These are phyloP conservation scores for Scaeva pyrastri DNA, from an alignment of 2,888 invertebrate genomes.

Conservation along the genomic window DNA sequence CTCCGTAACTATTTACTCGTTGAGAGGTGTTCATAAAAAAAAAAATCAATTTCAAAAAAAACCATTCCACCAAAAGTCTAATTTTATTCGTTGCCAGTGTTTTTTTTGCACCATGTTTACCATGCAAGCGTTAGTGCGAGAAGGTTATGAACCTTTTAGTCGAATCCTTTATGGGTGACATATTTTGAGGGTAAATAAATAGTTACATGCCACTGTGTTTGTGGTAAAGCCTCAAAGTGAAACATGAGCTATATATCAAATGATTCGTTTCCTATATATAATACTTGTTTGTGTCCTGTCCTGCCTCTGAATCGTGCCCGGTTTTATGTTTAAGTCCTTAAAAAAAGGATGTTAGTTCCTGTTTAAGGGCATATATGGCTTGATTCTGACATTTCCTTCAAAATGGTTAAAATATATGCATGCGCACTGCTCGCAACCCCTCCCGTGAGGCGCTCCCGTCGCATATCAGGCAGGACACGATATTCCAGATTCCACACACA, in stretches of 20 bases:
- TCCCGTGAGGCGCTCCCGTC: not conserved
- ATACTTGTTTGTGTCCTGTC: not conserved
- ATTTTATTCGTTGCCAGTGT: constrained; percentile 25
- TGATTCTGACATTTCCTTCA: constrained; percentile 27
- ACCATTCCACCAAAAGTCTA: not conserved
- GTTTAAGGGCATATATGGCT: constrained; percentile 20
- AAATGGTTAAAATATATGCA: constrained; percentile 45
- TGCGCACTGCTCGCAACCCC: constrained; percentile 25
- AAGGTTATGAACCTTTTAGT: constrained; percentile 44
- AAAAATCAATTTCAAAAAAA: not conserved
- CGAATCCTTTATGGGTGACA: constrained; percentile 42
- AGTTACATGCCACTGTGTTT: constrained; percentile 40
- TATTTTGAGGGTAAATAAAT: constrained; percentile 38
- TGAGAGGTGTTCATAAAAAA: too few relatives aligned
- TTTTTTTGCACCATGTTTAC: not conserved
- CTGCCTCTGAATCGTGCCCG: constrained; percentile 16
- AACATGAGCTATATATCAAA: constrained; percentile 39
- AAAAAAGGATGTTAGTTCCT: constrained; percentile 49
- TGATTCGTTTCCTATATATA: constrained; percentile 7
- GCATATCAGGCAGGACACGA: not conserved
- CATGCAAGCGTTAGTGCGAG: constrained; percentile 36
- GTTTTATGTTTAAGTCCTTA: constrained; percentile 51
- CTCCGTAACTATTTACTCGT: too few relatives aligned
- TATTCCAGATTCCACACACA: constrained; percentile 1
- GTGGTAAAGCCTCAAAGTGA: constrained; percentile 60